phyloP scores from a whole-genome alignment of 64 coral and sea anemone genomes.

The Porites lutea region DNA sequence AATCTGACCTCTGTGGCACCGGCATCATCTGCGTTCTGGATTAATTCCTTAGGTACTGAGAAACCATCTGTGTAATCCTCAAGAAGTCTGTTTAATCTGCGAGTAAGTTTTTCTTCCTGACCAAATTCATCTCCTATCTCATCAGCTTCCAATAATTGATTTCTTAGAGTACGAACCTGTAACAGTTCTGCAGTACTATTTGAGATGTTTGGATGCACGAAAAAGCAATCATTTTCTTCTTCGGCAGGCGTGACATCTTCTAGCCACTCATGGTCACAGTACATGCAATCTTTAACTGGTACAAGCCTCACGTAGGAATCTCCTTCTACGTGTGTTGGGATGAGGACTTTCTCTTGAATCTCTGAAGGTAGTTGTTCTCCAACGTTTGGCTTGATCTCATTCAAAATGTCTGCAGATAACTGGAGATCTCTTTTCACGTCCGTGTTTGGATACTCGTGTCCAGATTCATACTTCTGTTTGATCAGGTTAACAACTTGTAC shows the following conservation, averaged over 20 bases:
- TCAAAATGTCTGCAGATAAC: slow-evolving; percentile 68
- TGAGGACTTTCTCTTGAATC: slow-evolving; percentile 47
- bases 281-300: slow-evolving; percentile 73
- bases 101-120: slow-evolving; percentile 77
- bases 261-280: slow-evolving; percentile 78
- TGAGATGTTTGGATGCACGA: slow-evolving; percentile 78
- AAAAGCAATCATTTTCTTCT: slow-evolving; percentile 34
- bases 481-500: slow-evolving; percentile 71
- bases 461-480: slow-evolving; percentile 59
- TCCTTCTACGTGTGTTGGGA: slow-evolving; percentile 72
- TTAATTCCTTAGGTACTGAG: slow-evolving; percentile 79
- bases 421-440: slow-evolving; percentile 77
- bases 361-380: slow-evolving; percentile 1
- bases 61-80: slow-evolving; percentile 90
- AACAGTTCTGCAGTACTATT: slow-evolving; percentile 61
- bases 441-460: background rate
- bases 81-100: slow-evolving; percentile 65
- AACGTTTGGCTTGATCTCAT: slow-evolving; percentile 51
- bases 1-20: slow-evolving; percentile 77
- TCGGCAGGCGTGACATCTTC: slow-evolving; percentile 55
- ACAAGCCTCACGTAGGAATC: slow-evolving; percentile 44
- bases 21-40: slow-evolving; percentile 91
- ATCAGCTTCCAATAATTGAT: slow-evolving; percentile 76
- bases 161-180: slow-evolving; percentile 65
- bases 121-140: slow-evolving; percentile 81